Evolutionary conservation across 2,797 vertebrate species (phyloP), one percentile per base, ranked within the genome.

Genomic region (Mus caroli): DNA sequence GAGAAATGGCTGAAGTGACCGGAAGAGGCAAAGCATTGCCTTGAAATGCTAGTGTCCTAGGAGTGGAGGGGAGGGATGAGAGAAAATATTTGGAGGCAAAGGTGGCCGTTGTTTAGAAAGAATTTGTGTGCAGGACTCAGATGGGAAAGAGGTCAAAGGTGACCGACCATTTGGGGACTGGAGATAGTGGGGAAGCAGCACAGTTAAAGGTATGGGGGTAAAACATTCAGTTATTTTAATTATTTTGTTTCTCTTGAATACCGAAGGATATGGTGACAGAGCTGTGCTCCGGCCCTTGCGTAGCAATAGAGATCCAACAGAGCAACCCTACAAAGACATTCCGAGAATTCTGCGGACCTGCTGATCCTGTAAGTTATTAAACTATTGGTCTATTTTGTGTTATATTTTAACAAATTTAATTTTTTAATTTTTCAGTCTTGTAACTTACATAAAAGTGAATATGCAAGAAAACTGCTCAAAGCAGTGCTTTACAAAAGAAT

Each of bases 271-370:
- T 99, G 99, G 99, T 99, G 98, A 98, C 98, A 19, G 99, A 99
- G 98, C 98, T 99, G 96, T 99, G 98, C 97, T 99, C 99, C 52
- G 99, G 99, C 82, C 99, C 99, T 96, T 99, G 99, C 88, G 98
- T 99, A 98, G 99, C 99, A 46, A 98, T 99, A 88, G 99, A 99
- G 98, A 99, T 99, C 97, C 98, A 98, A 13, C 98, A 99, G 7
- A 94, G 97, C 0, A 98, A 99, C 37, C 50, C 98, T 88, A 97
- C 98, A 8, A 99, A 98, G 98, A 97, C 98, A 64, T 99, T 99
- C 98, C 98, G 99, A 97, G 99, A 99, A 46, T 99, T 99, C 97
- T 99, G 99, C 96, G 99, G 99, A 31, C 99, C 99, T 34, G 98
- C 99, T 17, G 99, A 99, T 97, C 99, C 99, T 79, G 99, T 99